phyloP scores from a whole-genome alignment of 2,113 vertebrate species.

The Coturnix japonica region DNA sequence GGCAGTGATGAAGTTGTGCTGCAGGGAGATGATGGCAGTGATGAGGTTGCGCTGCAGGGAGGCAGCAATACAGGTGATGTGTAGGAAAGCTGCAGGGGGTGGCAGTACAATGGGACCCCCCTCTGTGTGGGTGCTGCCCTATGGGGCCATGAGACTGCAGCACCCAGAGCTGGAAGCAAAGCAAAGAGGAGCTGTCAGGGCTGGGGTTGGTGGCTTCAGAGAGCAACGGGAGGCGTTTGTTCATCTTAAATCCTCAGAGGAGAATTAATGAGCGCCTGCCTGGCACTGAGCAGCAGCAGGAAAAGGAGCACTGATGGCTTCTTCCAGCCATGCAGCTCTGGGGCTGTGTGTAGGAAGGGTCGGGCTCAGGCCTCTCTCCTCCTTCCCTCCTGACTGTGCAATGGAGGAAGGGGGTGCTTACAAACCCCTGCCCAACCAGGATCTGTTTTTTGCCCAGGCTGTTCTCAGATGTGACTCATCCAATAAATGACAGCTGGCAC shows the following conservation, averaged over 20 bases:
- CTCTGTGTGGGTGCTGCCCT: not conserved
- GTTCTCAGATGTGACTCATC: not conserved
- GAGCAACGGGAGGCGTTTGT: not conserved
- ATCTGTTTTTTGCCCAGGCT: not conserved
- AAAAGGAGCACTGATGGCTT: not conserved
- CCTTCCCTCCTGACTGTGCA: accelerated
- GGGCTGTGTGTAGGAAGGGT: not conserved
- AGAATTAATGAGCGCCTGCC: not conserved
- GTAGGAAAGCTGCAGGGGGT: too few species aligned
- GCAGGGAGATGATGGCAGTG: too few species aligned
- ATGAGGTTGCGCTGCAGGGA: too few species aligned
- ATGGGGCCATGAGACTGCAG: not conserved
- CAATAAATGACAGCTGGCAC: not conserved
- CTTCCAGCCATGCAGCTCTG: not conserved
- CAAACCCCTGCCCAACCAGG: not conserved
- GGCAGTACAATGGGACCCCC: too few species aligned
- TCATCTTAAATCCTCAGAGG: not conserved
- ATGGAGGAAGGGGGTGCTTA: too few species aligned
- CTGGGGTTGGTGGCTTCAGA: too few species aligned
- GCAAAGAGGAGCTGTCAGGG: too few species aligned
- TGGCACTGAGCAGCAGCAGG: not conserved
- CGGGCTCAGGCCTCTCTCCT: not conserved
- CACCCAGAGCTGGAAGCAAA: not conserved
- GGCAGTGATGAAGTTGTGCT: too few species aligned
- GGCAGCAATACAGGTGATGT: too few species aligned